Evolutionary conservation across 2,797 vertebrate species (phyloP).

Genomic region (Clarias fuscus): DNA sequence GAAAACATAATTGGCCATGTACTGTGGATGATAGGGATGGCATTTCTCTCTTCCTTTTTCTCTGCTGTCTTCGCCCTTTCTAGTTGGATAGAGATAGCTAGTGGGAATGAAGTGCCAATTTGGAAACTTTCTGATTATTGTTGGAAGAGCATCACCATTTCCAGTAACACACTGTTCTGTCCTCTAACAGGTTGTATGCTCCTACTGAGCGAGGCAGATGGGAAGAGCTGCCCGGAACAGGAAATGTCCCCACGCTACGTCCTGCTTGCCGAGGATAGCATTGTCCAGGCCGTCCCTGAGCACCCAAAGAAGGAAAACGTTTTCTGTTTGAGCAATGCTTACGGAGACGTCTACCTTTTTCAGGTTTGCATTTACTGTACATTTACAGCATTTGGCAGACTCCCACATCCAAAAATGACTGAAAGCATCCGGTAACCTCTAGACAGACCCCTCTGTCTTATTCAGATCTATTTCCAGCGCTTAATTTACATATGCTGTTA

Average conservation of each 20-base stretch:
- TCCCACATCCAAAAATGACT: neutral
- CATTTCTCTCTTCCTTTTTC: neutral
- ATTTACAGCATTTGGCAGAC: neutral
- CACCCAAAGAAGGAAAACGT: conserved; percentile 91
- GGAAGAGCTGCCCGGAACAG: conserved; percentile 76
- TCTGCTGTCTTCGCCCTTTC: neutral
- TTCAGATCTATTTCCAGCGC: neutral
- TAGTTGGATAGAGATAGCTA: neutral
- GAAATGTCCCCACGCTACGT: conserved; percentile 76
- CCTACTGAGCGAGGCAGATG: conserved; percentile 87
- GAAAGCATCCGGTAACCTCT: neutral
- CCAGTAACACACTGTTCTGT: conserved; percentile 4
- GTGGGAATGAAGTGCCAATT: neutral
- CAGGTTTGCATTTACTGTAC: conserved; percentile 75
- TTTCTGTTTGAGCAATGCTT: conserved; percentile 92
- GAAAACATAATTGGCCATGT: neutral
- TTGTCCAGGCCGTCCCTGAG: conserved; percentile 91
- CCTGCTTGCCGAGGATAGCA: conserved; percentile 85
- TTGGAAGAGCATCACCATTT: neutral
- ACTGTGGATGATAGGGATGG: neutral
- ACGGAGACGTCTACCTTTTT: conserved; percentile 89
- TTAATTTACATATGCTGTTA: neutral
- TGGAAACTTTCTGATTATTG: neutral
- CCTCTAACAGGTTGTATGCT: conserved; percentile 81
- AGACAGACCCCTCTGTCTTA: neutral